Evolutionary conservation across 1,140 invertebrate species (phyloP).

Genomic region (Cherax destructor): DNA sequence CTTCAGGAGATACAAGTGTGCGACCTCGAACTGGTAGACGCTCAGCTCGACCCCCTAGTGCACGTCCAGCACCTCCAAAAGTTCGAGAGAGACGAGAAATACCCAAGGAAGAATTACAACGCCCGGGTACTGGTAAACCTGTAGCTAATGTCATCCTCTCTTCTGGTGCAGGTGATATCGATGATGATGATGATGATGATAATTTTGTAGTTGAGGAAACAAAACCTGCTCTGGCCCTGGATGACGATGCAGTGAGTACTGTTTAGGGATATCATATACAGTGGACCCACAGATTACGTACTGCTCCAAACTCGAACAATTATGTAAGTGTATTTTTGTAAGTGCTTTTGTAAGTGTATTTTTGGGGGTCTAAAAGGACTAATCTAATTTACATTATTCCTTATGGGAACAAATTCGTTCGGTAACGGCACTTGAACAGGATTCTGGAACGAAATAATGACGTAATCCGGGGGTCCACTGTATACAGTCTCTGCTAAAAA

Average conservation of each 20-base stretch:
- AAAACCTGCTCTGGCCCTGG: conserved; percentile 25
- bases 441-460: no score
- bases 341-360: no score
- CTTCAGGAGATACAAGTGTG: conserved; percentile 1
- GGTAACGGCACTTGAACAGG: no score
- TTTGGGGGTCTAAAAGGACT: no score
- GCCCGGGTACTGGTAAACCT: conserved; percentile 72
- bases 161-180: conserved; percentile 39
- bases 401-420: no score
- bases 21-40: conserved; percentile 66
- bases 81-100: conserved; percentile 70
- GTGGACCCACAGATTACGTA: background rate
- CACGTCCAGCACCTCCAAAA: conserved; percentile 85
- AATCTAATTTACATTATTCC: no score
- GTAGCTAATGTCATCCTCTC: conserved; percentile 72
- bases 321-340: no score
- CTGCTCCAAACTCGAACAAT: no score
- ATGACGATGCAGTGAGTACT: conserved; percentile 57
- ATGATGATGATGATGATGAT: conserved; percentile 73
- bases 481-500: no score
- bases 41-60: conserved; percentile 84
- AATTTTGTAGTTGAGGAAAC: conserved; percentile 72
- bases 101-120: conserved; percentile 64
- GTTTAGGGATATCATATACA: background rate
- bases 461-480: no score